Base-by-base conservation (phyloP, 2,113 vertebrate species). In the Solea senegalensis region DNA sequence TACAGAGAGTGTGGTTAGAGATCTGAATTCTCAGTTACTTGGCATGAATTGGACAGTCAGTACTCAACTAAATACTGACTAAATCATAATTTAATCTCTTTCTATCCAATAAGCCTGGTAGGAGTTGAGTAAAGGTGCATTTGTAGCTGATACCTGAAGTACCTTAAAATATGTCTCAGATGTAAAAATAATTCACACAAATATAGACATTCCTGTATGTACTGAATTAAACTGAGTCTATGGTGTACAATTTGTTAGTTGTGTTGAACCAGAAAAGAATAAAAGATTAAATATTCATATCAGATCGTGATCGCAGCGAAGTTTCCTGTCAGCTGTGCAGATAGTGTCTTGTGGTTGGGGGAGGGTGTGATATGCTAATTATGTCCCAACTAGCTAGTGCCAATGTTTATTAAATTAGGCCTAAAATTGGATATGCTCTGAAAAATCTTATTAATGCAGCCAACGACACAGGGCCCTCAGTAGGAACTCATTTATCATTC, bases 401-500 rank as follows among this genome's bases (percentile, higher is more conserved):
- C 72, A 73, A 72, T 73, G 52, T 69, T 65, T 64, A 73, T 82
- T 69, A 69, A 77, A 73, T 77, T 65, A 77, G 48, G 54, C 64
- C 55, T 69, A 48, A 74, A 52, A 82, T 74, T 69, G 65, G 65
- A 65, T 61, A 21, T 70, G 65, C 74, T 65, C 54, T 12, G 27
- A 73, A 78, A 74, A 61, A 70, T 73, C 46, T 44, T 45, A 64
- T 60, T 8, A 45, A 50, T 51, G 72, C 46, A 51, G 58, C 53
- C 59, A 53, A 39, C 3, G 3, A 69, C 39, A 21, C 15, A 0
- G 39, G 28, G 4, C 5, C 15, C 51, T 39, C 55, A 76, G 16
- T 45, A 52, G 4, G 60, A 68, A 46, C 2, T 55, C 55, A 66
- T 78, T 62, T 48, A 70, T 82, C 74, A 78, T 58, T 58, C 59